phyloP scores from a whole-genome alignment of 2,888 invertebrate genomes.

The Nowickia ferox region DNA sequence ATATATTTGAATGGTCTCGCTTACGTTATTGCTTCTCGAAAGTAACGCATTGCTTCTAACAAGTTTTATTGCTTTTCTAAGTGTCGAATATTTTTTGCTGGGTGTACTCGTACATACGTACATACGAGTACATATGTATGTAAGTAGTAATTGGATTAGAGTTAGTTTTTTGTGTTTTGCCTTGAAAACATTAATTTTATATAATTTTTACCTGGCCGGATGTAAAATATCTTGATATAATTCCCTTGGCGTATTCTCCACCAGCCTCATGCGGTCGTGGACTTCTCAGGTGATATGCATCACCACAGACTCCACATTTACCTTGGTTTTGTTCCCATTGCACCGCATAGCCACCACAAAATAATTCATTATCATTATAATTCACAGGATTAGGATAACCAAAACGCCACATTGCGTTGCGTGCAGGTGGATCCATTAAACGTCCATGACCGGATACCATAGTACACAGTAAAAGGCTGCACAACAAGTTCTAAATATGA shows the following conservation, averaged over 20 bases:
- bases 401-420: conserved; percentile 97
- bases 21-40: too few relatives aligned
- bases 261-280: conserved; percentile 96
- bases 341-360: conserved; percentile 95
- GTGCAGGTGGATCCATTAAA: conserved; percentile 95
- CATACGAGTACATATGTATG: too few relatives aligned
- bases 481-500: conserved; percentile 56
- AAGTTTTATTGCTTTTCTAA: too few relatives aligned
- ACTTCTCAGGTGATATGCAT: conserved; percentile 87
- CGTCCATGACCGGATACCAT: conserved; percentile 90
- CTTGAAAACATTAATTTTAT: not conserved
- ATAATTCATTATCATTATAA: conserved; percentile 96
- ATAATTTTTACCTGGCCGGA: conserved; percentile 88
- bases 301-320: conserved; percentile 95
- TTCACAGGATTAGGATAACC: conserved; percentile 97
- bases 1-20: too few relatives aligned
- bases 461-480: conserved; percentile 63
- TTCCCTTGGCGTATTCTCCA: conserved; percentile 93
- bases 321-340: conserved; percentile 95
- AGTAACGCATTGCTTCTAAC: too few relatives aligned
- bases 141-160: too few relatives aligned
- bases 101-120: too few relatives aligned
- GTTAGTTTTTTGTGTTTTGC: too few relatives aligned
- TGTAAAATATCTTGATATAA: conserved; percentile 91
- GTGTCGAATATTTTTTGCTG: too few relatives aligned